phyloP scores from a whole-genome alignment of 2,888 invertebrate genomes.

The Colostygia pectinataria region DNA sequence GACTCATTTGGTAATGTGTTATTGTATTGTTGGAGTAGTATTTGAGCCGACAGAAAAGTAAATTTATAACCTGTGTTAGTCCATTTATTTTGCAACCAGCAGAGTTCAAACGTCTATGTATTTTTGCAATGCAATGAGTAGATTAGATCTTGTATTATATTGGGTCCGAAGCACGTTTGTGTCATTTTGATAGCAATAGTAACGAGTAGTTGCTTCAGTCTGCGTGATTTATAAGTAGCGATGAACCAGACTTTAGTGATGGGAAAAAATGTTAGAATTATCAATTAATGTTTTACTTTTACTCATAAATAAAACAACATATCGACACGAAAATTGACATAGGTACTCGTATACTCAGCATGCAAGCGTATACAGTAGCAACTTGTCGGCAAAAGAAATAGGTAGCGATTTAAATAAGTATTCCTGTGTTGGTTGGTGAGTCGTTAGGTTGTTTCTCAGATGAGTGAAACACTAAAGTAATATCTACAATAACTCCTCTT shows the following conservation, averaged over 20 bases:
- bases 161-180: constrained; percentile 23
- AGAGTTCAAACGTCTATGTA: constrained; percentile 4
- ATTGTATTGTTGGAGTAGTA: neutral
- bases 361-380: too few species aligned
- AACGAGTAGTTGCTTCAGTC: constrained; percentile 41
- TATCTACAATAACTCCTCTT: too few species aligned
- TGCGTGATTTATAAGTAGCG: constrained; percentile 44
- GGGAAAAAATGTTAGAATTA: too few species aligned
- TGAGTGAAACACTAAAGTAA: too few species aligned
- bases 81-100: neutral
- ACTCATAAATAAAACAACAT: too few species aligned
- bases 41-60: neutral
- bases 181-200: constrained; percentile 33
- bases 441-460: too few species aligned
- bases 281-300: constrained; percentile 11
- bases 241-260: constrained; percentile 50
- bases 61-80: neutral
- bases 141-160: constrained; percentile 13
- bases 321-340: too few species aligned
- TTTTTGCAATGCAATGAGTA: constrained; percentile 5
- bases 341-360: too few species aligned
- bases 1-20: neutral
- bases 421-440: too few species aligned
- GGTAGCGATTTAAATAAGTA: too few species aligned
- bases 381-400: too few species aligned